Base-by-base conservation (phyloP, 92 coral and sea anemone genomes). In the Pocillopora meandrina region DNA sequence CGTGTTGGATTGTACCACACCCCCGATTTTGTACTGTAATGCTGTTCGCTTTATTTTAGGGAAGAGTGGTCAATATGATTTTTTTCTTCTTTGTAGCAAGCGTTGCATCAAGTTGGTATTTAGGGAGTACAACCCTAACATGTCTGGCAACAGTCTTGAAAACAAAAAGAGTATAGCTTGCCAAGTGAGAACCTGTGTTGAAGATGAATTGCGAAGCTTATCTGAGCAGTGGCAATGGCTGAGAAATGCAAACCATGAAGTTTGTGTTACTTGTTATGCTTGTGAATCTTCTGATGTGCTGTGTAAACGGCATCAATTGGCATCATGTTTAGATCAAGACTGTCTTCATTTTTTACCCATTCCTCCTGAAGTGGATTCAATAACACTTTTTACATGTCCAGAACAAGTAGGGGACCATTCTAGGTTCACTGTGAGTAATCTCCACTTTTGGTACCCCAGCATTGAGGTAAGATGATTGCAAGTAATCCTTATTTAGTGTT, bases 81-180 rank as follows among this genome's bases (percentile, higher is more conserved):
- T 89, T n/a, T 59, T 89, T 11, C 85, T 89, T 49, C 76, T 89
- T 21, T 78, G 89, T 34, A 77, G 85, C 67, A 89, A 81, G 82
- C 78, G 36, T 31, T 23, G 47, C 42, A 77, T 88, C 7, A 77
- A 62, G 69, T 31, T 88, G 60, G 82, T 78, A 33, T 69, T 84
- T 14, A 67, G 12, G 23, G 56, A 55, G 36, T 23, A 77, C 10
- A 10, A 18, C 10, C 7, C 13, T 5, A 55, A 21, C 19, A 36
- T 57, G n/a, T 18, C 52, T 2, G 18, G 61, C 57, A 61, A 9
- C 15, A n/a, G 33, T 8, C 71, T 76, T 19, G 66, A 26, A 65
- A 35, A 64, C 14, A 36, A 12, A 59, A 36, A 21, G 52, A 21
- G 73, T 47, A 55, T 59, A 0, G 70, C 90, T 19, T 15, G 74